These are phyloP conservation scores for Luperina nickerlii DNA, from an alignment of 2,888 invertebrate species.

Conservation along the genomic window DNA sequence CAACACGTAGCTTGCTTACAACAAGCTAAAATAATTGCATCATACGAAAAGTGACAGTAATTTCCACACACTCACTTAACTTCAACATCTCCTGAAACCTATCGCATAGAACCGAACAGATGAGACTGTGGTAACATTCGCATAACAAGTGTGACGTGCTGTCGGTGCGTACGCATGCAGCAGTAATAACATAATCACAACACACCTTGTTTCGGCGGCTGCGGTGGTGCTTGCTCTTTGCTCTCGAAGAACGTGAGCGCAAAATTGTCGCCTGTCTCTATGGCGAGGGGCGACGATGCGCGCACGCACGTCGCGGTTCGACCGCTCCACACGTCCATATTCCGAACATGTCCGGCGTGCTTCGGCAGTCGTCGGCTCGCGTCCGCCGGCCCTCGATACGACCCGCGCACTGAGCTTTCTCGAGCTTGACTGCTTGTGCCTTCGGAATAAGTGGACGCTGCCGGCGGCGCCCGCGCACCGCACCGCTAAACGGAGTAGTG, in stretches of 20 bases:
- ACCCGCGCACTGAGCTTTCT: slow-evolving; percentile 84
- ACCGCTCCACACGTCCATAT: slow-evolving; percentile 94
- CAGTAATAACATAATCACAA: slow-evolving; percentile 64
- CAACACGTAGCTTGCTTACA: background rate
- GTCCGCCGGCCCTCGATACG: slow-evolving; percentile 85
- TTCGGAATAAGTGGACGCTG: slow-evolving; percentile 64
- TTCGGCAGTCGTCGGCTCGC: slow-evolving; percentile 73
- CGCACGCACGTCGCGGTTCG: slow-evolving; percentile 91
- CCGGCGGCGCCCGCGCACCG: slow-evolving; percentile 70
- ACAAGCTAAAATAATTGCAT: slow-evolving; percentile 27
- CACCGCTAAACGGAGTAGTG: slow-evolving; percentile 71
- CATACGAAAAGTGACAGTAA: slow-evolving; percentile 16
- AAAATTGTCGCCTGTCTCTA: slow-evolving; percentile 94
- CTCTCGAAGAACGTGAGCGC: slow-evolving; percentile 95
- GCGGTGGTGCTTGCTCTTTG: slow-evolving; percentile 88
- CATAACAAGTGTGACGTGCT: slow-evolving; percentile 41
- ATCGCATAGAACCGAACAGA: slow-evolving; percentile 15
- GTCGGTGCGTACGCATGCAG: slow-evolving; percentile 54
- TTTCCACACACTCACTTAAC: slow-evolving; percentile 20
- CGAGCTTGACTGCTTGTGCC: slow-evolving; percentile 69
- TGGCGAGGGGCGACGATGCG: slow-evolving; percentile 91
- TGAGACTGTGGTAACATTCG: slow-evolving; percentile 56
- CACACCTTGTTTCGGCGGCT: slow-evolving; percentile 83
- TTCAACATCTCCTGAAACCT: slow-evolving; percentile 19
- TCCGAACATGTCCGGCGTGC: slow-evolving; percentile 82